Evolutionary conservation across 2,888 invertebrate genomes (phyloP).

Genomic region (Pachymerium ferrugineum): DNA sequence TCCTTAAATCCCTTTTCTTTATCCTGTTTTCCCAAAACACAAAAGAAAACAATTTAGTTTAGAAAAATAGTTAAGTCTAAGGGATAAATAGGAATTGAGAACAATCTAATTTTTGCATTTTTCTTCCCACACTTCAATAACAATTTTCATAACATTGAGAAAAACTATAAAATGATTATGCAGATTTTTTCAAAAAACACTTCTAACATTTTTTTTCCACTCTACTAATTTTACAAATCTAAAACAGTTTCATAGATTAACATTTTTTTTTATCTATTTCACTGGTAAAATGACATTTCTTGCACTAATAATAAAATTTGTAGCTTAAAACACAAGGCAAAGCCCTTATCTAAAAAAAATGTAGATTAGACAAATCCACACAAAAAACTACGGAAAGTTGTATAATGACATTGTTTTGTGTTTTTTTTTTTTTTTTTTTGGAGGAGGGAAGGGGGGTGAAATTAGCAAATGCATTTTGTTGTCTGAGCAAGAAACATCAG

Average conservation of each 20-base stretch:
- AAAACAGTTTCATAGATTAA: too few species aligned
- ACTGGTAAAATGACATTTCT: too few species aligned
- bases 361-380: too few species aligned
- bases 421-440: too few species aligned
- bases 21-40: neutral
- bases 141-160: neutral
- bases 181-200: neutral
- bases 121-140: neutral
- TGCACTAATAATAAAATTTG: too few species aligned
- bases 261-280: too few species aligned
- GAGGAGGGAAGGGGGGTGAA: neutral
- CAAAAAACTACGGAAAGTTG: slow-evolving; percentile 7
- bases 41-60: neutral
- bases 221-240: neutral
- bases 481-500: neutral
- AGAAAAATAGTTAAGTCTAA: slow-evolving; percentile 6
- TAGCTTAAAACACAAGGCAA: too few species aligned
- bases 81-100: neutral
- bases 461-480: neutral
- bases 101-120: neutral
- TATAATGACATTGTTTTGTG: too few species aligned
- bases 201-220: neutral
- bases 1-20: neutral
- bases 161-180: neutral
- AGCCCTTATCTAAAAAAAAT: too few species aligned